These are phyloP conservation scores for Ophiodon elongatus DNA, from an alignment of 2,113 vertebrate species.

Conservation along the genomic window DNA sequence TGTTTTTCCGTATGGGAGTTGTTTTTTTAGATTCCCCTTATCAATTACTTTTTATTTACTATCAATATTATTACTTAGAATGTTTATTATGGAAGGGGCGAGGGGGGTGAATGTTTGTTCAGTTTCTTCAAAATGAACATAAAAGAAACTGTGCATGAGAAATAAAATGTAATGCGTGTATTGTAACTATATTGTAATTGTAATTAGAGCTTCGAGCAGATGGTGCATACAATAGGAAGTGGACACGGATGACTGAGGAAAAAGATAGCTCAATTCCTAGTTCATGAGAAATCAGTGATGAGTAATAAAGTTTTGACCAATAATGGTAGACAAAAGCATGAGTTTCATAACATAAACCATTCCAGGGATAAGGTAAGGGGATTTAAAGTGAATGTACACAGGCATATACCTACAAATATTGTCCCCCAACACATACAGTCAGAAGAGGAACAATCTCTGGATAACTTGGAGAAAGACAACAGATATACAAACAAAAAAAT, in stretches of 20 bases:
- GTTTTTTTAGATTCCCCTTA: not conserved
- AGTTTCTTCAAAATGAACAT: not conserved
- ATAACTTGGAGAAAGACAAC: not conserved
- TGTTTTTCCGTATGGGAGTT: not conserved
- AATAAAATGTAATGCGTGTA: not conserved
- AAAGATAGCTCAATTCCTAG: not conserved
- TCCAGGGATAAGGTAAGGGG: not conserved
- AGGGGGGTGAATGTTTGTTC: not conserved
- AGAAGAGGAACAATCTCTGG: not conserved
- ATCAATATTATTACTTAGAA: not conserved
- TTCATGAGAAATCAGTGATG: not conserved
- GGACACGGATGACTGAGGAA: conserved; percentile 2
- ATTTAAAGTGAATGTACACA: not conserved
- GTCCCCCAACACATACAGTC: not conserved
- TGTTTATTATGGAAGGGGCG: not conserved
- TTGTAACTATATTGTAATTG: not conserved
- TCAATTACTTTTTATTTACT: not conserved
- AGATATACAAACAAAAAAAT: too few species aligned
- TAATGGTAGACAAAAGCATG: not conserved
- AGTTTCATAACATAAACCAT: not conserved
- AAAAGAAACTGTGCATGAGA: not conserved
- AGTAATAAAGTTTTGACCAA: not conserved
- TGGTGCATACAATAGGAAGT: not conserved
- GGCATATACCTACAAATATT: not conserved
- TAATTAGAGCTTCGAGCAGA: not conserved